Evolutionary conservation across 2,797 vertebrate species (phyloP).

Genomic region (Anguilla megastoma): DNA sequence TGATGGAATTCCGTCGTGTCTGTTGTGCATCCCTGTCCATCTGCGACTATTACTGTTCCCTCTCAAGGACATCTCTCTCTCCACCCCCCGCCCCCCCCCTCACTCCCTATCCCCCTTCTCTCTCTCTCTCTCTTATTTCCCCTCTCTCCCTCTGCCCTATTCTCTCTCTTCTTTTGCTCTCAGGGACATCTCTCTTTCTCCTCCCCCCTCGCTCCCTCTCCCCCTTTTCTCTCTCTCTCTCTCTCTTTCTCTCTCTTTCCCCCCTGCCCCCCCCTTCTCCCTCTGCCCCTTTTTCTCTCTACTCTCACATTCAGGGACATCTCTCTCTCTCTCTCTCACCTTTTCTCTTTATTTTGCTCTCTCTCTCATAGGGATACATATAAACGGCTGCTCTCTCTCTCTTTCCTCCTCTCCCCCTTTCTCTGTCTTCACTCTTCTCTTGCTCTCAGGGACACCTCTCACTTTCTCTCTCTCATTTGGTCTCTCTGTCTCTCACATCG

Average conservation of each 20-base stretch:
- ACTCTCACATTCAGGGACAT: constrained; percentile 27
- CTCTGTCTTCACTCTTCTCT: constrained; percentile 35
- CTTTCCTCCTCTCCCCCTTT: not conserved
- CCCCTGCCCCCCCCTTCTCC: constrained; percentile 22
- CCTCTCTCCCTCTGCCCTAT: not conserved
- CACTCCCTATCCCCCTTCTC: no score
- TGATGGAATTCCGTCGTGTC: not conserved
- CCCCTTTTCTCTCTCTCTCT: constrained; percentile 27
- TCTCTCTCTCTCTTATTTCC: no score
- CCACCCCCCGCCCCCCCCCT: not conserved
- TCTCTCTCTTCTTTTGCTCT: constrained; percentile 24
- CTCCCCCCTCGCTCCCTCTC: no score
- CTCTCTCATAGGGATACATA: not conserved
- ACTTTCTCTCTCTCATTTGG: constrained; percentile 30
- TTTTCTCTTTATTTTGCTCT: not conserved
- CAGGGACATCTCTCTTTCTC: not conserved
- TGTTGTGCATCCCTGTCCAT: not conserved
- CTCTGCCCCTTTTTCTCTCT: constrained; percentile 44
- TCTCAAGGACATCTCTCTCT: constrained; percentile 20
- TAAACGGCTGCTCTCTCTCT: not conserved
- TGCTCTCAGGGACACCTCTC: not conserved
- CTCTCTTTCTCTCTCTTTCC: constrained; percentile 38
- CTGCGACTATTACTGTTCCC: not conserved
- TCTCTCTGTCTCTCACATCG: constrained; percentile 22
- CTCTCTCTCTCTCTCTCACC: not conserved